Base-by-base conservation (phyloP, 2,797 vertebrate species). In the Catamblyrhynchus diadema region DNA sequence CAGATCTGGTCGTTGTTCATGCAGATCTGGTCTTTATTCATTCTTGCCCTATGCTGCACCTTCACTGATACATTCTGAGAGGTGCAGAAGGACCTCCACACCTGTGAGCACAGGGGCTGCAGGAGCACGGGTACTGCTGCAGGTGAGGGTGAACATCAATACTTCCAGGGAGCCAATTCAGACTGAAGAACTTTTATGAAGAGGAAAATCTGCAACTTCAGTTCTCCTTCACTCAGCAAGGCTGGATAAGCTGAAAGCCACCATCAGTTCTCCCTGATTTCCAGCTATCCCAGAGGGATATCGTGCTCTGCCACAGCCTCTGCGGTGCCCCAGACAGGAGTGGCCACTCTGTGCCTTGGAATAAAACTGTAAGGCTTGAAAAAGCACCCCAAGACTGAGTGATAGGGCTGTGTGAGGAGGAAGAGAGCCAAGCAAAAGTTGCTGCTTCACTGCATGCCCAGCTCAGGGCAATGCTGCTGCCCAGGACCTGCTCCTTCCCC, bases 241-340 rank as follows among this genome's bases (percentile, higher is more conserved):
- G 21, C 12, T 69, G 25, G 27, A 61, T 28, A 62, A 60, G 42
- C 32, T 1, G 0, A 21, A 25, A 80, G 30, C 14, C 27, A 54
- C 2, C 19, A 5, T 14, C 5, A 0, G 19, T 50, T 70, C 39
- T 48, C 61, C 39, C 42, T 14, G 6, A 3, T 10, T 57, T 44
- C 25, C 7, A 8, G 10, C 11, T 33, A 50, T 5, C 23, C 13
- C 0, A 0, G 72, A 77, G 24, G 20, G 23, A 7, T 25, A 14
- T 0, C 0, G 0, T 4, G 10, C 33, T 30, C 17, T 3, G 4
- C 12, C 50, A 28, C 10, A 64, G 27, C 15, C 20, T 23, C 65
- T 44, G 20, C 5, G 4, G 14, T 77, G 51, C 10, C 53, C 30
- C 82, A 62, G 81, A 27, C 14, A 15, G 0, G 2, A 50, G 33